Evolutionary conservation across 1,140 invertebrate genomes (phyloP), one percentile per base, ranked within the genome.

Genomic region (Radopholus similis): DNA sequence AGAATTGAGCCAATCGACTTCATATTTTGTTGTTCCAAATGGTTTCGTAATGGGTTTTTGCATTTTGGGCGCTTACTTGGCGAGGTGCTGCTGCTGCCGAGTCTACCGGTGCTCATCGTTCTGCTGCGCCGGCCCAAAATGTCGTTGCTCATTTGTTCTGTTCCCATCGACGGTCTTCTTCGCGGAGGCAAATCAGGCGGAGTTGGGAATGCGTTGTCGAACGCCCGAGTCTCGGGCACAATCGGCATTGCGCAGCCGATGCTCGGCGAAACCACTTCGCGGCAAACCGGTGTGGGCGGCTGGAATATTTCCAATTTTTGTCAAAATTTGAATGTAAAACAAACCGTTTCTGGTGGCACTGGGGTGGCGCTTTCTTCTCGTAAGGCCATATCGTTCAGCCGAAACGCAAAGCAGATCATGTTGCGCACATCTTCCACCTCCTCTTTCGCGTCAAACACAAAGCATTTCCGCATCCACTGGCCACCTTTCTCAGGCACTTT

Each of bases 321-420:
- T 37, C 5, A 42, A 60, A 15, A 21, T 58, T 42, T 4, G 26
- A 44, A 21, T 1, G 28, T 5, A 15, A 42, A 26, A 44, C 28
- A 30, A 18, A 62, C 59, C 59, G 59, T 62, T 30, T 18, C 18
- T 26, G 40, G 47, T 15, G 59, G 59, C 30, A 62, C 32, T 15
- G 59, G 59, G 0, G 59, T 62, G 11, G 4, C 28, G 2, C 11
- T 18, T 13, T 49, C 59, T 2, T 62, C 59, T 26, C 49, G 32
- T 3, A 28, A n/a, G 40, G 18, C 40, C 9, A 21, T 30, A 5
- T 23, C 64, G 49, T 40, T 60, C 1, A 66, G 38, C 34, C 37
- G 49, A 47, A 66, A 66, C 8, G 64, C 55, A 63, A 56, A 66
- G 34, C 53, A 66, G 47, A 66, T 66, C 4, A 42, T 42, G 26